These are phyloP conservation scores for Apaloderma vittatum DNA, from an alignment of 2,113 vertebrate species.

Conservation along the genomic window DNA sequence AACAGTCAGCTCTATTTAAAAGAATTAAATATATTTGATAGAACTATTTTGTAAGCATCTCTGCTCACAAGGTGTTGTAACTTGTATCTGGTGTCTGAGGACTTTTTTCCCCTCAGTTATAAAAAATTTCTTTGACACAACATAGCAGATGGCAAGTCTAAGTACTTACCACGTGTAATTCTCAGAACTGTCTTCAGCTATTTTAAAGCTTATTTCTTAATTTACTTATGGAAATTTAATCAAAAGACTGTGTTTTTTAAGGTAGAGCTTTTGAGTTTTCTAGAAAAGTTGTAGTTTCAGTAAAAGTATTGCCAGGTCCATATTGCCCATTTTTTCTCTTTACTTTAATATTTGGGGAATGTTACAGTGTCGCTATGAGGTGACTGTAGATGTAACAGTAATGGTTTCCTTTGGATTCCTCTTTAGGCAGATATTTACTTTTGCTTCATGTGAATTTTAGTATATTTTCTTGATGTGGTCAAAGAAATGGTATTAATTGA, in stretches of 20 bases:
- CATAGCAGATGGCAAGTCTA: background rate
- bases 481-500: background rate
- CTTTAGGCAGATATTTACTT: background rate
- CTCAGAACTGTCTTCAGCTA: background rate
- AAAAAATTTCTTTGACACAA: background rate
- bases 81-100: background rate
- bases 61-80: background rate
- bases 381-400: background rate
- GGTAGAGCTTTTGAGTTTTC: background rate
- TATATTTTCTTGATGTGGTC: background rate
- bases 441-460: background rate
- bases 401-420: background rate
- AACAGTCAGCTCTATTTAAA: background rate
- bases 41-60: background rate
- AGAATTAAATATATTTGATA: background rate
- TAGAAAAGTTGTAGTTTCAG: background rate
- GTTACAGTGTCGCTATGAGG: background rate
- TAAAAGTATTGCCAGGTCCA: background rate
- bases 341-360: background rate
- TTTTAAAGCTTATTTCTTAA: background rate
- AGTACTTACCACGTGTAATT: background rate
- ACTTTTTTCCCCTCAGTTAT: accelerated
- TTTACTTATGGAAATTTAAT: background rate
- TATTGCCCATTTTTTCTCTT: background rate
- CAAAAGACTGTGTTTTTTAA: background rate